These are phyloP conservation scores for Drosophila elegans DNA, from an alignment of 1,140 invertebrate genomes.

Conservation along the genomic window DNA sequence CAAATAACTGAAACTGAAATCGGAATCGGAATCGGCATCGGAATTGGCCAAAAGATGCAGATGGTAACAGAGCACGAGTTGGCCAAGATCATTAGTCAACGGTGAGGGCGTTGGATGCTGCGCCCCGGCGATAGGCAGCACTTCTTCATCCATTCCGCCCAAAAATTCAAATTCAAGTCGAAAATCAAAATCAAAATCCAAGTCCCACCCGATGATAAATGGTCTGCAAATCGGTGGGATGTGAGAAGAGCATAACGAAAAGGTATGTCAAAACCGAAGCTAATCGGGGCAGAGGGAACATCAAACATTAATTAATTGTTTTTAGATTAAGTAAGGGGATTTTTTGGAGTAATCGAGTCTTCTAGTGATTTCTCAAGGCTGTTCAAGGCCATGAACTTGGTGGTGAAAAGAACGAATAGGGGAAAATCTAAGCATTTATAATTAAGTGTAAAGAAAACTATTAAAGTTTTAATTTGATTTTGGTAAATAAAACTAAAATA, in stretches of 20 bases:
- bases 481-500: neutral
- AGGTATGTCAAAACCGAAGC: conserved; percentile 16
- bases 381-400: conserved; percentile 2
- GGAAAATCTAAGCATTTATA: neutral
- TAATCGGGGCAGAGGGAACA: neutral
- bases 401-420: neutral
- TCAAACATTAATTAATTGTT: conserved; percentile 25
- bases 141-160: neutral
- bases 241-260: conserved; percentile 45
- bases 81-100: conserved; percentile 65
- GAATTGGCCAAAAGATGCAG: conserved; percentile 40
- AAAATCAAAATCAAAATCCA: neutral
- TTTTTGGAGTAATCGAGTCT: conserved; percentile 18
- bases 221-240: conserved; percentile 24
- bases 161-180: neutral
- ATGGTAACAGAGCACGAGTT: conserved; percentile 21
- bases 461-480: too few relatives aligned
- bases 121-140: conserved; percentile 13
- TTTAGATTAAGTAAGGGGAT: conserved; percentile 8
- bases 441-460: neutral
- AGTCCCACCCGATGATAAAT: conserved; percentile 20
- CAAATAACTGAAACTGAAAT: conserved; percentile 13
- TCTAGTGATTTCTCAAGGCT: conserved; percentile 7
- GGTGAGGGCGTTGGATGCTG: conserved; percentile 60
- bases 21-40: conserved; percentile 2